Percentiles rank a stretch among this genome's conserved stretches.
phyloP scores from a whole-genome alignment of 2,113 vertebrate genomes.

The Hipposideros armiger region DNA sequence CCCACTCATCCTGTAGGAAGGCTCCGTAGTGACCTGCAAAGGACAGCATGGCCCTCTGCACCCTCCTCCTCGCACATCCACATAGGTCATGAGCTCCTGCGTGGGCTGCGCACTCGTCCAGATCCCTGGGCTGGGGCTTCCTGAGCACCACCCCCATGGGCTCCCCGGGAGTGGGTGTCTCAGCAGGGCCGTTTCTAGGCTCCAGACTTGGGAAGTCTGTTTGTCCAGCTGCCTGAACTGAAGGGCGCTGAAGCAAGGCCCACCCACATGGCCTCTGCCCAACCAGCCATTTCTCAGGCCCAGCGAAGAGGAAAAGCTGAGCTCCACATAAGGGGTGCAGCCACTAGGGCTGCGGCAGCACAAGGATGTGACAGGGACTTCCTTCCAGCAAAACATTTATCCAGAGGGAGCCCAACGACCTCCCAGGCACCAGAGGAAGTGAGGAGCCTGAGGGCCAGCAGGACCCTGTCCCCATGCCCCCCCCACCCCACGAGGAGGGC shows the following conservation, averaged over 20 bases:
- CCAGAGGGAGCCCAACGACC: neutral
- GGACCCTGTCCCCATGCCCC: too few relatives aligned
- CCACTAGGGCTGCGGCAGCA: too few relatives aligned
- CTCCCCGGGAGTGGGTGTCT: neutral
- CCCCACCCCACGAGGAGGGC: neutral
- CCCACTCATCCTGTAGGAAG: slow-evolving; percentile 98
- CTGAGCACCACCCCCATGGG: accelerated
- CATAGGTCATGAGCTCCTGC: neutral
- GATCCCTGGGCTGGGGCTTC: neutral
- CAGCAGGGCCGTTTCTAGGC: neutral
- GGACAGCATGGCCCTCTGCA: neutral
- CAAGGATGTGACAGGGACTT: neutral
- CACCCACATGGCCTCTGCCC: accelerated
- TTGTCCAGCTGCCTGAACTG: neutral
- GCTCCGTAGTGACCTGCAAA: slow-evolving; percentile 95
- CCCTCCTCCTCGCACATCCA: neutral
- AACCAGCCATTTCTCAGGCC: too few relatives aligned
- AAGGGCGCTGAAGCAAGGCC: neutral
- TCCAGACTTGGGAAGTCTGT: neutral
- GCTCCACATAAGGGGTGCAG: neutral
- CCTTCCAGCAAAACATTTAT: neutral
- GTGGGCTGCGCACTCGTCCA: accelerated
- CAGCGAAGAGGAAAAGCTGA: neutral
- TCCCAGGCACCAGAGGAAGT: accelerated
- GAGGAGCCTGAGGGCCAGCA: neutral